These are phyloP conservation scores for Xylocopa sonorina DNA, from an alignment of 1,140 invertebrate species.

Conservation along the genomic window DNA sequence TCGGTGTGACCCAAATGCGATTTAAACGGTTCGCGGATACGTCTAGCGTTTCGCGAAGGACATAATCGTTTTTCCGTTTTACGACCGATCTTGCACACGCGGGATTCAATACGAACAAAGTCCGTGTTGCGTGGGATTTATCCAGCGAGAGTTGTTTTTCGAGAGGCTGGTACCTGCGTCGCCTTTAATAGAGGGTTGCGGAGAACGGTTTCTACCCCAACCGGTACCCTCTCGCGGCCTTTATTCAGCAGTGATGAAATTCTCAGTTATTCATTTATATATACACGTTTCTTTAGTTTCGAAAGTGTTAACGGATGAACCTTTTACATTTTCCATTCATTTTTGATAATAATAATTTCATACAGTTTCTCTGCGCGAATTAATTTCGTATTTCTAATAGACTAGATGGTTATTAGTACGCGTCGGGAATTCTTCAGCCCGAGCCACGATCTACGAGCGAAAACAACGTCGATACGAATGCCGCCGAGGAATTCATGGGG, in stretches of 20 bases:
- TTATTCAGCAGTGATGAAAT: too few relatives aligned
- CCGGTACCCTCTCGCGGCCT: too few relatives aligned
- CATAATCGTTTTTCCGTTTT: conserved; percentile 12
- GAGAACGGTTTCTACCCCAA: too few relatives aligned
- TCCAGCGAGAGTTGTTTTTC: not conserved
- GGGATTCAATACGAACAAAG: not conserved
- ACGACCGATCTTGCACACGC: not conserved
- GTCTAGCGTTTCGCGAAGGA: conserved; percentile 6
- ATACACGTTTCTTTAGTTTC: too few relatives aligned
- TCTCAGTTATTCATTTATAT: too few relatives aligned
- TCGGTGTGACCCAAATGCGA: conserved; percentile 18
- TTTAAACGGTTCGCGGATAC: conserved; percentile 18
- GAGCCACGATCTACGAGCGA: too few relatives aligned
- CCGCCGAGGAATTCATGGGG: not conserved
- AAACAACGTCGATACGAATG: not conserved
- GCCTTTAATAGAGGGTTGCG: not conserved
- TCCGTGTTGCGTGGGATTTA: not conserved
- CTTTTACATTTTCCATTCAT: too few relatives aligned
- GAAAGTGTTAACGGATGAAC: too few relatives aligned
- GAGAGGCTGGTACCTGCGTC: not conserved
- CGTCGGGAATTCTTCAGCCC: not conserved
- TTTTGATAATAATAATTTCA: too few relatives aligned
- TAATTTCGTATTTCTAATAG: not conserved
- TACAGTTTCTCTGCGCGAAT: too few relatives aligned
- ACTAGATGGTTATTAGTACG: not conserved